Percentiles rank a stretch among this genome's conserved stretches.
Evolutionary conservation across 2,888 invertebrate species (phyloP).

Genomic region (Nemurella pictetii): DNA sequence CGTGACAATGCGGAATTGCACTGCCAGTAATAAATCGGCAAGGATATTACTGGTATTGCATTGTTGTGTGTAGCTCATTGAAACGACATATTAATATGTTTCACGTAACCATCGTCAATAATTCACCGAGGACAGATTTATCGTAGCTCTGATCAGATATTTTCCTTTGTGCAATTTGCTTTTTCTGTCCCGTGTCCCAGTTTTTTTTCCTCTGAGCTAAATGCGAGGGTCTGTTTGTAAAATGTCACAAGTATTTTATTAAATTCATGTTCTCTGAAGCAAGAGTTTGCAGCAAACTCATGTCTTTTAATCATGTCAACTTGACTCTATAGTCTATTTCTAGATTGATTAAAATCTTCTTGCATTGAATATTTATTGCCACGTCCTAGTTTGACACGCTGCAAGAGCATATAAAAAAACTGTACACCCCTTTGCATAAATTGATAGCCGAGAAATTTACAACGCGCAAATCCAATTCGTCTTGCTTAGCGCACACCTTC

Average conservation of each 20-base stretch:
- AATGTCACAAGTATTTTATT: neutral
- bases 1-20: neutral
- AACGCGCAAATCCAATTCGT: neutral
- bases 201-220: too few species aligned
- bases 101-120: neutral
- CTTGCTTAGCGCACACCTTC: neutral
- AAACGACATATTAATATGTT: neutral
- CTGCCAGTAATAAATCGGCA: neutral
- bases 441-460: neutral
- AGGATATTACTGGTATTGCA: neutral
- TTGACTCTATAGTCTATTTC: too few species aligned
- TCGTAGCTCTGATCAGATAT: neutral
- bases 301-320: neutral
- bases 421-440: neutral
- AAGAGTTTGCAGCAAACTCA: neutral
- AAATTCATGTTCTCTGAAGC: neutral
- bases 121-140: neutral
- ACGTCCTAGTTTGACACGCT: neutral
- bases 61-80: neutral
- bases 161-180: neutral
- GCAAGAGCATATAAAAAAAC: neutral
- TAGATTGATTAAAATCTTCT: neutral
- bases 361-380: neutral
- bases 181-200: neutral
- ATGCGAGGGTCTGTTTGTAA: neutral